Conservation (phyloP, 2,797 vertebrate species). For the Manis crassicaudata region DNA sequence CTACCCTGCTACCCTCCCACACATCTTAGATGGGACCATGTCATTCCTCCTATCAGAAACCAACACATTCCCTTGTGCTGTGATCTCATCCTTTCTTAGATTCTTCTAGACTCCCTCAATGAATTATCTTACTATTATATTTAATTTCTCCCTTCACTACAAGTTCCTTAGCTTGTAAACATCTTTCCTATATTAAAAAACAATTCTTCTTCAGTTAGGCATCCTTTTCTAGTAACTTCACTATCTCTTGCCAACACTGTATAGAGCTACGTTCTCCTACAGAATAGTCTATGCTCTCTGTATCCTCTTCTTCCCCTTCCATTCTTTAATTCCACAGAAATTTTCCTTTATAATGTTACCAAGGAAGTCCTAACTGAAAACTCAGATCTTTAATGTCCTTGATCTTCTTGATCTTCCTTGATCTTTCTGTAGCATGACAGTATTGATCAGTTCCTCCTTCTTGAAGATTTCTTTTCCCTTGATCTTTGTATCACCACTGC, state of each 20-base stretch:
- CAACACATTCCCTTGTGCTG: neutral
- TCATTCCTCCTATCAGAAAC: neutral
- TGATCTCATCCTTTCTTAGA: neutral
- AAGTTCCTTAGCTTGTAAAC: neutral
- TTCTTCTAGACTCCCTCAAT: neutral
- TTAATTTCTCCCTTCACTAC: neutral
- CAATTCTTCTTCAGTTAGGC: neutral
- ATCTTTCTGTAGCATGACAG: neutral
- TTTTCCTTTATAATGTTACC: neutral
- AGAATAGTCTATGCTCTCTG: neutral
- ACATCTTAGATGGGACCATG: neutral
- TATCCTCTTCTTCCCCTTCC: neutral
- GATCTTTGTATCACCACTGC: neutral
- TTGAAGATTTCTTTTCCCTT: neutral
- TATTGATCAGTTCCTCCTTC: neutral
- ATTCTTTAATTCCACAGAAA: neutral
- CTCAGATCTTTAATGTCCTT: neutral
- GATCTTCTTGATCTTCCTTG: neutral
- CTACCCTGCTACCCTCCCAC: neutral
- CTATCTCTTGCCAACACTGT: neutral
- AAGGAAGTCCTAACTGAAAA: neutral
- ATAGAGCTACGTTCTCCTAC: neutral
- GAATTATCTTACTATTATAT: neutral
- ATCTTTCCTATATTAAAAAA: slow-evolving; percentile 11
- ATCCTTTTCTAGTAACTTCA: neutral